Conservation (phyloP, 2,888 invertebrate species). For the Aphidoletes aphidimyza region DNA sequence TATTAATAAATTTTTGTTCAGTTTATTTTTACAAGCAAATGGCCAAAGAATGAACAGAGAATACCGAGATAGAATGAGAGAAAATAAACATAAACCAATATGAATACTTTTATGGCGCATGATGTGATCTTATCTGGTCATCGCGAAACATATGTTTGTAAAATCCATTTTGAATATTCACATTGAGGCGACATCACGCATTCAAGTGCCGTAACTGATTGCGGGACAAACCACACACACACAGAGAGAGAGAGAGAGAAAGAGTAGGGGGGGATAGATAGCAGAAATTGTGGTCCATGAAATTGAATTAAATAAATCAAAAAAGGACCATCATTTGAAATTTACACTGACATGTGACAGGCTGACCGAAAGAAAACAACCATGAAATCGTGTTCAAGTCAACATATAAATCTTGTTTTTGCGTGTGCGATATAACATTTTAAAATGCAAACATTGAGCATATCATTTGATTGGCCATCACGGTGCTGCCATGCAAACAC, state of each 20-base stretch:
- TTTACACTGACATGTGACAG: not conserved
- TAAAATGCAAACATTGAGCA: not conserved
- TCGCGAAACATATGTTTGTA: not conserved
- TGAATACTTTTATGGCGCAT: not conserved
- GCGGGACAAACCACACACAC: no score
- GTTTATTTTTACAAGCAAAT: not conserved
- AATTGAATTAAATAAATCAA: slow-evolving; percentile 46
- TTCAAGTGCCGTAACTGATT: no score
- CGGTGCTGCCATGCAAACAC: no score
- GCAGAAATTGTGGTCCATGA: not conserved
- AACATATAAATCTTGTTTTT: slow-evolving; percentile 4
- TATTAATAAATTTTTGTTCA: not conserved
- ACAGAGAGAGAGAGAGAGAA: no score
- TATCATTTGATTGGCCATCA: slow-evolving; percentile 26
- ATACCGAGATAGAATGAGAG: not conserved
- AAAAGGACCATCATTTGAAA: slow-evolving; percentile 9
- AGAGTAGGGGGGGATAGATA: not conserved
- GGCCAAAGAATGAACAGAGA: not conserved
- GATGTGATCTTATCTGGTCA: not conserved
- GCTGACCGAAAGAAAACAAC: not conserved
- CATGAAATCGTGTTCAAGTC: not conserved
- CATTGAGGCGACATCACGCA: no score
- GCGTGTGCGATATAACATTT: not conserved
- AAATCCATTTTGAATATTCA: no score
- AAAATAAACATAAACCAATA: not conserved